Conservation (phyloP, 2,113 vertebrate genomes). For the Tursiops truncatus region DNA sequence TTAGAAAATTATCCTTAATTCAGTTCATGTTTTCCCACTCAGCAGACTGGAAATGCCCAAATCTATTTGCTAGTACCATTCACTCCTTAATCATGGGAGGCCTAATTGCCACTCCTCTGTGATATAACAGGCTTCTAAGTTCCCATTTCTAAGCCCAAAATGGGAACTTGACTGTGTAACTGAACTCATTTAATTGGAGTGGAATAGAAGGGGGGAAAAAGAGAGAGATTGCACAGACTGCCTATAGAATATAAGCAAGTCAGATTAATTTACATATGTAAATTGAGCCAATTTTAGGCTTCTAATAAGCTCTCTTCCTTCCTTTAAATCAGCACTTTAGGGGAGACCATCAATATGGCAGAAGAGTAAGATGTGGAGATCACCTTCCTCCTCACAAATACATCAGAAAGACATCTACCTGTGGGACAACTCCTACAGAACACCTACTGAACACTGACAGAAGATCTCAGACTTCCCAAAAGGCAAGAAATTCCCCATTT, state of each 20-base stretch:
- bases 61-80: slow-evolving; percentile 26
- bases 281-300: slow-evolving; percentile 46
- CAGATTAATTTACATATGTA: slow-evolving; percentile 64
- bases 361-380: no score
- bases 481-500: no score
- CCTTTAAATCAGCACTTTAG: slow-evolving; percentile 63
- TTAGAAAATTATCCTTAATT: slow-evolving; percentile 19
- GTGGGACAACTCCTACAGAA: no score
- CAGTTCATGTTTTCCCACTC: not conserved
- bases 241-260: slow-evolving; percentile 38
- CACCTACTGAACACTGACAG: no score
- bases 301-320: slow-evolving; percentile 40
- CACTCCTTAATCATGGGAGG: slow-evolving; percentile 19
- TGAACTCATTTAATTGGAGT: slow-evolving; percentile 46
- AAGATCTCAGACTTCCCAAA: no score
- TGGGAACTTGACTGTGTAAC: slow-evolving; percentile 35
- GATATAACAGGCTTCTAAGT: not conserved
- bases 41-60: slow-evolving; percentile 21
- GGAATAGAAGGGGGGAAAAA: not conserved
- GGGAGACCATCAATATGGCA: no score
- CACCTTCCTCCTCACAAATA: no score
- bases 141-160: not conserved
- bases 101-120: slow-evolving; percentile 35
- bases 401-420: no score
- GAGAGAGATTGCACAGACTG: not conserved